Evolutionary conservation across 2,888 invertebrate species (phyloP), one percentile per base, ranked within the genome.

Genomic region (Tryphoninae sp.): DNA sequence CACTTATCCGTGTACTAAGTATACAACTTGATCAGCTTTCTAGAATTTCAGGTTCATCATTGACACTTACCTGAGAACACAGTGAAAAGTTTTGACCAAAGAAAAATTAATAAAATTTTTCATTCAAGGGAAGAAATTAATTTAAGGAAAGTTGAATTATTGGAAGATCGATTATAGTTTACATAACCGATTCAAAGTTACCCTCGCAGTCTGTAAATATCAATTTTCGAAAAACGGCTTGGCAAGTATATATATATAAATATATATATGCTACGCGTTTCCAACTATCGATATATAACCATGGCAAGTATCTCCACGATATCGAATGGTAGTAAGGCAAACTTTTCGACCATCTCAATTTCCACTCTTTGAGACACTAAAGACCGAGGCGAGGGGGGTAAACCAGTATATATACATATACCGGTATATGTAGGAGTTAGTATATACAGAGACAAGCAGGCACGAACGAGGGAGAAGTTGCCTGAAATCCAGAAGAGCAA

Each of bases 291-390:
- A 67, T 51, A n/a, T 58, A 74, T 55, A 62, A 33, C 58, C 55
- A 58, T 69, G 58, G 45, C 64, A 64, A 75, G 40, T 40, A 75
- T 71, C 64, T 26, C 49, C 19, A 26, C 19, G 58, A 74, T 59
- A 75, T 49, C 26, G 58, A 51, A 71, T 51, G 59, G 59, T 16
- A 19, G 26, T 16, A 26, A 53, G 67, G 62, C 58, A 78, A 81
- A 81, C 65, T 75, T 81, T 74, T 71, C 78, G 65, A 65, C 74
- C 64, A 69, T 75, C 71, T 61, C 71, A 49, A 75, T 78, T 81
- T 72, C 67, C 71, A 72, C 74, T 81, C 64, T 59, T 49, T 22
- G 64, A 26, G 49, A 74, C 19, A 58, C 42, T 59, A 69, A 69
- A 58, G 73, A 22, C 33, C 51, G 33, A 22, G 22, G 65, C 51